Evolutionary conservation across 1,140 invertebrate genomes (phyloP).

Genomic region (Theocolax elegans): DNA sequence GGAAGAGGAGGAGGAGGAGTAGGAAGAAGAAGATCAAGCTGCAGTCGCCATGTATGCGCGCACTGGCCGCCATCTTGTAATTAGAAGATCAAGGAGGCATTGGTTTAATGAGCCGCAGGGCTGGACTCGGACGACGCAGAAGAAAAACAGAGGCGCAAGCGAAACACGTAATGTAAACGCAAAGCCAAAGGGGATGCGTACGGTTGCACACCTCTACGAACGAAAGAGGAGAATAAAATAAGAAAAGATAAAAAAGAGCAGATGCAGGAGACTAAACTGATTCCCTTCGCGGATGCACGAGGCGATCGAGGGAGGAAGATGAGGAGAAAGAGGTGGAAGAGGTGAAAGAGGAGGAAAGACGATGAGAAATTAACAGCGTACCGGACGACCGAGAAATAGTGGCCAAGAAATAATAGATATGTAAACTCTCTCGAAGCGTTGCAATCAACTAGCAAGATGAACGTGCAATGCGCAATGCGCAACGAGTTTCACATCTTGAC

Average conservation of each 20-base stretch:
- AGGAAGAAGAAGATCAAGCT: background rate
- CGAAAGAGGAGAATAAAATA: slow-evolving; percentile 41
- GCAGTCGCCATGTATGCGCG: slow-evolving; percentile 56
- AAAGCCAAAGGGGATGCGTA: slow-evolving; percentile 44
- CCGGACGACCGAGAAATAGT: slow-evolving; percentile 20
- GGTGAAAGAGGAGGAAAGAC: no score
- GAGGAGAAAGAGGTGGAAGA: no score
- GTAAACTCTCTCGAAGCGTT: slow-evolving; percentile 7
- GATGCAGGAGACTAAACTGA: no score
- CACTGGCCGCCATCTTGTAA: slow-evolving; percentile 62
- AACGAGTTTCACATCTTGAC: background rate
- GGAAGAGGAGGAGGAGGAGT: no score
- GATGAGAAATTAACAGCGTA: slow-evolving; percentile 14
- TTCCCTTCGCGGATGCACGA: no score
- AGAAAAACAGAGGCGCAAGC: background rate
- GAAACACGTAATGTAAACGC: slow-evolving; percentile 52
- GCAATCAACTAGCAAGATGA: slow-evolving; percentile 2
- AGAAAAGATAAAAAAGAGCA: slow-evolving; percentile 12
- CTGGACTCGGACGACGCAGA: slow-evolving; percentile 14
- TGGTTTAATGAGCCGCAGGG: slow-evolving; percentile 62
- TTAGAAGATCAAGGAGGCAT: slow-evolving; percentile 64
- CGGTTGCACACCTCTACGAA: no score
- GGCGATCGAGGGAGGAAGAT: background rate
- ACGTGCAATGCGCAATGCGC: background rate
- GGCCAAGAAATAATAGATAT: slow-evolving; percentile 18